These are phyloP conservation scores for Octopus bimaculoides DNA, from an alignment of 1,140 invertebrate genomes.

Conservation along the genomic window DNA sequence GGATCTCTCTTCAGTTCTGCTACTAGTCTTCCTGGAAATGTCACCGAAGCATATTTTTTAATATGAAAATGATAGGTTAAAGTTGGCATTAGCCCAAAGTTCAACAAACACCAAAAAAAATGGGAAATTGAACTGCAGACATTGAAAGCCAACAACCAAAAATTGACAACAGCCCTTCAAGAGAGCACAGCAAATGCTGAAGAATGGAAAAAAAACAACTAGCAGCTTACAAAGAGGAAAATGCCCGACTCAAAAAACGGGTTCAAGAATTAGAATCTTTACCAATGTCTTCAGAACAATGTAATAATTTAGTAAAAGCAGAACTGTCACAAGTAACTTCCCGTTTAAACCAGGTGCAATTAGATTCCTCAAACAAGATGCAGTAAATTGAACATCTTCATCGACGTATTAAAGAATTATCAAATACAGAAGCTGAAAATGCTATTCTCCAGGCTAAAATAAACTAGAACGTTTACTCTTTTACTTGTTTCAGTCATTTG, in stretches of 20 bases:
- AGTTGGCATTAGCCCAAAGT: constrained; percentile 92
- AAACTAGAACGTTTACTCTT: too few species aligned
- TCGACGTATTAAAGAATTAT: constrained; percentile 23
- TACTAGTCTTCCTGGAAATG: constrained; percentile 58
- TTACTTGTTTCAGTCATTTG: too few species aligned
- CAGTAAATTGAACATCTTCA: constrained; percentile 28
- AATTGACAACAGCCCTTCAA: constrained; percentile 91
- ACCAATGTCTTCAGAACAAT: constrained; percentile 12
- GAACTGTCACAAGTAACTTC: constrained; percentile 32
- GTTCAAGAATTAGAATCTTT: constrained; percentile 17
- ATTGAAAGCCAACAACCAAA: constrained; percentile 92
- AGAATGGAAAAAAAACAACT: constrained; percentile 97
- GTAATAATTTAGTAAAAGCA: constrained; percentile 23
- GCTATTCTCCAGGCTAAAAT: constrained; percentile 22
- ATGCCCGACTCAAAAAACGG: constrained; percentile 80
- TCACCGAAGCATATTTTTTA: constrained; percentile 85
- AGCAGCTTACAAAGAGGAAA: constrained; percentile 94
- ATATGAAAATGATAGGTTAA: constrained; percentile 95
- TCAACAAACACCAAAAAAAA: constrained; percentile 96
- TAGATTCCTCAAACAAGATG: too few species aligned
- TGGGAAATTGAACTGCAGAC: constrained; percentile 97
- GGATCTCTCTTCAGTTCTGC: constrained; percentile 42
- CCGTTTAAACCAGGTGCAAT: too few species aligned
- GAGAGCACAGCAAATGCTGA: constrained; percentile 97
- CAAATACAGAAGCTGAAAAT: constrained; percentile 23